Conservation (phyloP, 1,140 invertebrate genomes). For the Drosophila tropicalis region DNA sequence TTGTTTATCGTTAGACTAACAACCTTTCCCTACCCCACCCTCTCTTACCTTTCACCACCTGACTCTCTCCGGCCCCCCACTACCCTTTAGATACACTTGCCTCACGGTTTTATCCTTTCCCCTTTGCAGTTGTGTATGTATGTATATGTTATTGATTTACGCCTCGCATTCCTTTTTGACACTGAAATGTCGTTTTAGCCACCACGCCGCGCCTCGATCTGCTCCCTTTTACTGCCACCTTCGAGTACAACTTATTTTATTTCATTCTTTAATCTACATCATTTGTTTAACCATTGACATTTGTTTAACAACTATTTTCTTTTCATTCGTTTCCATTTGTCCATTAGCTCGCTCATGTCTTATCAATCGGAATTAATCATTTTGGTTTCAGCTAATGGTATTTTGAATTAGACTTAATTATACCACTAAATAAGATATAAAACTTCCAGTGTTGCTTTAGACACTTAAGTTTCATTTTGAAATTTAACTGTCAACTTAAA, state of each 20-base stretch:
- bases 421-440: neutral
- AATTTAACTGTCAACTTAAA: too few species aligned
- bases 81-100: neutral
- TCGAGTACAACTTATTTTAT: slow-evolving; percentile 9
- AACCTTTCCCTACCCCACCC: neutral
- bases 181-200: slow-evolving; percentile 29
- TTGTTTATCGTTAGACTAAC: slow-evolving; percentile 17
- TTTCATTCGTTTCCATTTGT: neutral
- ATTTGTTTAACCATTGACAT: slow-evolving; percentile 11
- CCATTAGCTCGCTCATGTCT: neutral
- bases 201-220: neutral
- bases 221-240: neutral
- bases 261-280: slow-evolving; percentile 9
- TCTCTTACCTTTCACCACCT: neutral
- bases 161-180: slow-evolving; percentile 48
- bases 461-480: too few species aligned
- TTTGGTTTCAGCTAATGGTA: neutral
- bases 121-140: slow-evolving; percentile 4
- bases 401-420: slow-evolving; percentile 5
- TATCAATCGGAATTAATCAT: neutral
- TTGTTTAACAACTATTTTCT: neutral
- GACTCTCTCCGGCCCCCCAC: neutral
- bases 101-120: slow-evolving; percentile 2
- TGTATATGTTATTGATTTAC: slow-evolving; percentile 65
- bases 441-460: too few species aligned